Conservation (phyloP, 2,113 vertebrate species). For the Deroptyus accipitrinus region DNA sequence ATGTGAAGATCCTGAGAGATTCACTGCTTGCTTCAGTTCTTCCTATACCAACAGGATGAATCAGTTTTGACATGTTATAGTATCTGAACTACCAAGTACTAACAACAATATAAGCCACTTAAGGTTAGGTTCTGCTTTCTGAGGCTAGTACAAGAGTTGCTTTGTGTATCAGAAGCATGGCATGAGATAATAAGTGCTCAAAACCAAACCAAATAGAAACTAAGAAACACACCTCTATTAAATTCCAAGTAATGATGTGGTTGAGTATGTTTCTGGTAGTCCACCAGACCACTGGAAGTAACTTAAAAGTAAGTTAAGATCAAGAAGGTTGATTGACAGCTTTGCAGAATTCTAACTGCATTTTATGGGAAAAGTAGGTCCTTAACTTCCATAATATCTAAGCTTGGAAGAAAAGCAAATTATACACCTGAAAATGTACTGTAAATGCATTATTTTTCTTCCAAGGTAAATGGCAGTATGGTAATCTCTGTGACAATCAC, state of each 20-base stretch:
- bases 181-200: not conserved
- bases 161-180: not conserved
- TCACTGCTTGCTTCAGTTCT: conserved; percentile 15
- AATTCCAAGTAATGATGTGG: not conserved
- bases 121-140: not conserved
- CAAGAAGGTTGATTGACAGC: not conserved
- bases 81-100: not conserved
- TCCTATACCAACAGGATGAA: not conserved
- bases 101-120: not conserved
- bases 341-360: not conserved
- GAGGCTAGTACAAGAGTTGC: not conserved
- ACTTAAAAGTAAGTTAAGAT: not conserved
- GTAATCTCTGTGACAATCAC: not conserved
- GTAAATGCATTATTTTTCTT: not conserved
- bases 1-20: not conserved
- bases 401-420: not conserved
- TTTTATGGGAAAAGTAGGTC: not conserved
- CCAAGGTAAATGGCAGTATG: not conserved
- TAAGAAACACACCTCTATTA: not conserved
- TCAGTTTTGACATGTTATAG: not conserved
- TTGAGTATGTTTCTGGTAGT: not conserved
- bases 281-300: not conserved
- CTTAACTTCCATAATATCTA: not conserved
- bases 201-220: not conserved
- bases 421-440: not conserved